Evolutionary conservation across 2,888 invertebrate genomes (phyloP).

Genomic region (Eristalis arbustorum): DNA sequence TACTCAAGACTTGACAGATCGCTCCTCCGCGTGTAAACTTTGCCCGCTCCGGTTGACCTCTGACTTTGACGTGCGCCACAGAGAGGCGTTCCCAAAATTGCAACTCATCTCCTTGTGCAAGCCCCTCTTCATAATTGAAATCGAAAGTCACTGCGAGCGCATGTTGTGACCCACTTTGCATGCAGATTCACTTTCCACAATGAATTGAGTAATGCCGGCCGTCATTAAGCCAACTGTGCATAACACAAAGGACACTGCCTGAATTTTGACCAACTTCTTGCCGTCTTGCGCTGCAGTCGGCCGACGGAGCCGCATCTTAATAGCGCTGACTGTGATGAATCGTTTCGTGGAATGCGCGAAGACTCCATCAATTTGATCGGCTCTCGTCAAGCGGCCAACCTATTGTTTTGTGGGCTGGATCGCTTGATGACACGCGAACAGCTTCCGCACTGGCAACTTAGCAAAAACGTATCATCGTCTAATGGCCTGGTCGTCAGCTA

Average conservation of each 20-base stretch:
- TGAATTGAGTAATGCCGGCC: conserved; percentile 9
- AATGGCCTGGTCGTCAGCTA: neutral
- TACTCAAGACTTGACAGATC: conserved; percentile 42
- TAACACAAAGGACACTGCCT: conserved; percentile 33
- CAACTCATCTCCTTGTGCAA: conserved; percentile 36
- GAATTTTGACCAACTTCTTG: conserved; percentile 14
- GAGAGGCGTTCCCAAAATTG: conserved; percentile 16
- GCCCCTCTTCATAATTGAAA: conserved; percentile 12
- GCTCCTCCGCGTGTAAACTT: neutral
- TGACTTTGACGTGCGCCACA: conserved; percentile 44
- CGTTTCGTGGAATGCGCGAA: conserved; percentile 5
- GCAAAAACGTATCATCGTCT: conserved; percentile 7
- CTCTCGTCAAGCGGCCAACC: neutral
- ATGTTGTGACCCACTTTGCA: conserved; percentile 40
- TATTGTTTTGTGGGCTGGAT: neutral
- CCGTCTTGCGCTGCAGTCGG: neutral
- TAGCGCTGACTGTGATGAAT: conserved; percentile 12
- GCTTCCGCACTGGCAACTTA: conserved; percentile 7
- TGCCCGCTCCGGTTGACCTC: conserved; percentile 12
- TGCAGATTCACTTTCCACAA: conserved; percentile 8
- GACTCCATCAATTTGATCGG: conserved; percentile 9
- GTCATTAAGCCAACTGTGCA: conserved; percentile 14
- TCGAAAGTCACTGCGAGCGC: conserved; percentile 26
- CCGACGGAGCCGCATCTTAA: conserved; percentile 1
- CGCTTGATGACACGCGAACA: conserved; percentile 16